Evolutionary conservation across 2,888 invertebrate genomes (phyloP).

Genomic region (Zeuzera pyrina): DNA sequence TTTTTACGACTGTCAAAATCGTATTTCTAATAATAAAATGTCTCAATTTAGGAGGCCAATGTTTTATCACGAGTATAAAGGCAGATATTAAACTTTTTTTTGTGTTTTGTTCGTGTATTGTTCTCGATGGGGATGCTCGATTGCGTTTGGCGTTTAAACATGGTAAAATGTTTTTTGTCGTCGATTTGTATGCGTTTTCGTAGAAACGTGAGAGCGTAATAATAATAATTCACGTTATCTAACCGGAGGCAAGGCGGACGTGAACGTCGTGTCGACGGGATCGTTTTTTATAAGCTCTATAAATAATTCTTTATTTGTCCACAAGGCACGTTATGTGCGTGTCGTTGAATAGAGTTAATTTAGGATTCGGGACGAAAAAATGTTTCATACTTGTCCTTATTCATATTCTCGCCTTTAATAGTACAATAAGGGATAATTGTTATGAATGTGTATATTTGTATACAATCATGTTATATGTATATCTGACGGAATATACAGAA

Average conservation of each 20-base stretch:
- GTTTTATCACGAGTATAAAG: conserved; percentile 61
- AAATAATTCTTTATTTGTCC: conserved; percentile 20
- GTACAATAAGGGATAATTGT: no score
- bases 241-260: conserved; percentile 33
- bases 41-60: conserved; percentile 63
- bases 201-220: conserved; percentile 20
- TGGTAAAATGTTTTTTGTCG: conserved; percentile 2
- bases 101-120: conserved; percentile 41
- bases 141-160: conserved; percentile 14
- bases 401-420: no score
- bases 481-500: no score
- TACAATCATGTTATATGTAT: no score
- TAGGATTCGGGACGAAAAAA: no score
- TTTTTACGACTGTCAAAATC: conserved; percentile 66
- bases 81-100: conserved; percentile 46
- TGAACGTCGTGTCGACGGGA: conserved; percentile 23
- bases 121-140: conserved; percentile 40
- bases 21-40: conserved; percentile 70
- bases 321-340: background rate
- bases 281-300: conserved; percentile 37
- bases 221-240: conserved; percentile 46
- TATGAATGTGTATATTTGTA: no score
- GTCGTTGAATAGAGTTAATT: background rate
- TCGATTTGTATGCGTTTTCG: background rate
- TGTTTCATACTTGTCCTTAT: no score